Conservation (phyloP, 2,797 vertebrate genomes). For the Cyclopterus lumpus region DNA sequence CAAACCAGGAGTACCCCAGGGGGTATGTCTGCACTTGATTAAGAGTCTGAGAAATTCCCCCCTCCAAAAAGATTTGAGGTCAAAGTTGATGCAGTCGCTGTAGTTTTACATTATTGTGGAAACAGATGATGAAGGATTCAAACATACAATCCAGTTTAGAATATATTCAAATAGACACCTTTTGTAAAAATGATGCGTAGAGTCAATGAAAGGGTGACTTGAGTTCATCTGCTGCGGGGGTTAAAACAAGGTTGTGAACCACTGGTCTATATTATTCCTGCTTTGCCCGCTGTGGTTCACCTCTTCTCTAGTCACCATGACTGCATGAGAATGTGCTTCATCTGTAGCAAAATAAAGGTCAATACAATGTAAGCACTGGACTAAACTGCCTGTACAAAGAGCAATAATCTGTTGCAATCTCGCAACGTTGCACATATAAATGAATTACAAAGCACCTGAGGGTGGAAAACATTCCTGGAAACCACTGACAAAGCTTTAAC, state of each 20-base stretch:
- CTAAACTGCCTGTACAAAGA: constrained; percentile 4
- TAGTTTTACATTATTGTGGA: not conserved
- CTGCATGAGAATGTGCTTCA: constrained; percentile 1
- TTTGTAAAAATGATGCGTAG: not conserved
- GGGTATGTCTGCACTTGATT: not conserved
- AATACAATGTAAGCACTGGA: not conserved
- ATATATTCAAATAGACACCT: not conserved
- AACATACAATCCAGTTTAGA: not conserved
- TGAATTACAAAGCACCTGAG: constrained; percentile 8
- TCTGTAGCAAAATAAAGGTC: not conserved
- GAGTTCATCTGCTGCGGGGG: not conserved
- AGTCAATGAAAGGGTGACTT: not conserved
- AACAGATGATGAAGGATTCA: not conserved
- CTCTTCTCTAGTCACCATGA: not conserved
- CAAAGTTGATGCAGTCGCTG: not conserved
- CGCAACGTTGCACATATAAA: constrained; percentile 5
- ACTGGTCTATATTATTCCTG: not conserved
- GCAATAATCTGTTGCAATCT: constrained; percentile 2
- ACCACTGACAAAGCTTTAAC: constrained; percentile 33
- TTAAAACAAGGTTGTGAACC: not conserved
- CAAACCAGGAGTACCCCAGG: not conserved
- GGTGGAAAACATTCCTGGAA: constrained; percentile 18
- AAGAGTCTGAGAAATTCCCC: not conserved
- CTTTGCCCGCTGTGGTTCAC: not conserved
- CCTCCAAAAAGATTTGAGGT: not conserved